Base-by-base conservation (phyloP, 2,888 invertebrate species). In the Brassicogethes aeneus region DNA sequence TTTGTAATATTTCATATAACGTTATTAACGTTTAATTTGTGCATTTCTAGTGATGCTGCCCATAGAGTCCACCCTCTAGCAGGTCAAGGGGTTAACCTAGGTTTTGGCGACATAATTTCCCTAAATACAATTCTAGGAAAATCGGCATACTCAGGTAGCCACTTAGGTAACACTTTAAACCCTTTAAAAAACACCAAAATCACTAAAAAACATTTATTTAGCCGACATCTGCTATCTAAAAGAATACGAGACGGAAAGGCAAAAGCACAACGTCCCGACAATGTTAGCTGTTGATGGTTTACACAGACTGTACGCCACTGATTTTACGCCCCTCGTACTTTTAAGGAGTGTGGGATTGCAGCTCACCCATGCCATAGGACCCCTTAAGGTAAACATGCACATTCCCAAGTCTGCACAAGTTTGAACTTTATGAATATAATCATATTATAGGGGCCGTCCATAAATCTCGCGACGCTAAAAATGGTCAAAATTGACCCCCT, bases 71-170 rank as follows among this genome's bases (percentile, higher is more conserved):
- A 99, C 69, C 97, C 97, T 0, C 66, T 99, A 50, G 97, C 97
- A 29, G 97, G 97, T 0, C 96, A 96, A 70, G 99, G 99, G 3
- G 92, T 96, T 1, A 99, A 99, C 72, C 73, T 99, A 34, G 99
- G 99, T 1, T 94, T 97, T 65, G 91, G 92, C 3, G 99, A 99
- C 70, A 83, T 94, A 0, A 70, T 74, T 17, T 76, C 78, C 49
- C 72, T 99, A n/a, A 76, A 80, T 0, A 70, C 80, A 36, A 62
- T 80, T 10, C 68, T 99, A 12, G 75, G 82, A 0, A 75, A 84
- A 15, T 80, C 85, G 0, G 71, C 80, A 1, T 79, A 80, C 57
- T 70, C 76, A 42, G 97, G 97, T 2, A 74, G 79, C 39, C 77
- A 80, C 54, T 68, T 93, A 37, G 79, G 86, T 83, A 68, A 32